These are phyloP conservation scores for Drosophila maculinotata DNA, from an alignment of 2,888 invertebrate genomes.

Conservation along the genomic window DNA sequence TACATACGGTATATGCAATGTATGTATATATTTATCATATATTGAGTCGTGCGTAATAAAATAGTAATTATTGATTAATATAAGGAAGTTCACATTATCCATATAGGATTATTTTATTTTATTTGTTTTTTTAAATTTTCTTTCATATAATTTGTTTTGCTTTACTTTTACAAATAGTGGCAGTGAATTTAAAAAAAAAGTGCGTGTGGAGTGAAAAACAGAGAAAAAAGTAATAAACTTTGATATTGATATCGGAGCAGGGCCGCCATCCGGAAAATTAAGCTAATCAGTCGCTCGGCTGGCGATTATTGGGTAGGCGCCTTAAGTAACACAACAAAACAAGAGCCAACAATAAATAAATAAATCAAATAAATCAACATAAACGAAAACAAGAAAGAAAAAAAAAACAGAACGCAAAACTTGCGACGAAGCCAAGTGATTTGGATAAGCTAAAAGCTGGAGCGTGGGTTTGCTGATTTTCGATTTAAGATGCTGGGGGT, in stretches of 20 bases:
- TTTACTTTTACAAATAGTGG: neutral
- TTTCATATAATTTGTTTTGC: neutral
- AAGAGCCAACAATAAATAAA: slow-evolving; percentile 70
- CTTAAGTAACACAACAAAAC: slow-evolving; percentile 28
- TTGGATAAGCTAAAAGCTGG: slow-evolving; percentile 69
- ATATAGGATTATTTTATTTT: slow-evolving; percentile 2
- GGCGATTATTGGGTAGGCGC: slow-evolving; percentile 65
- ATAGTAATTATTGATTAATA: slow-evolving; percentile 19
- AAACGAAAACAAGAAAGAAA: slow-evolving; percentile 21
- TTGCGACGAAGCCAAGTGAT: slow-evolving; percentile 56
- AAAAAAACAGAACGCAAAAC: slow-evolving; percentile 31
- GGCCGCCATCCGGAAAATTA: slow-evolving; percentile 66
- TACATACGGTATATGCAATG: no score
- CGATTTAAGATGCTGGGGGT: neutral
- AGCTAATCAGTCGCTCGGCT: slow-evolving; percentile 74
- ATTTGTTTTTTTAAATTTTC: neutral
- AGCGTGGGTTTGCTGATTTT: slow-evolving; percentile 46
- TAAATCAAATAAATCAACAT: slow-evolving; percentile 76
- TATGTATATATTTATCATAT: no score
- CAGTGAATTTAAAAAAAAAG: neutral
- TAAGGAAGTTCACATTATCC: slow-evolving; percentile 16
- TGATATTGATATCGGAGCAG: slow-evolving; percentile 30
- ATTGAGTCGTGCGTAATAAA: slow-evolving; percentile 26
- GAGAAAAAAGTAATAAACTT: slow-evolving; percentile 21
- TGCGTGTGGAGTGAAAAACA: slow-evolving; percentile 1